Conservation (phyloP, 2,888 invertebrate genomes). For the Orthosia incerta region DNA sequence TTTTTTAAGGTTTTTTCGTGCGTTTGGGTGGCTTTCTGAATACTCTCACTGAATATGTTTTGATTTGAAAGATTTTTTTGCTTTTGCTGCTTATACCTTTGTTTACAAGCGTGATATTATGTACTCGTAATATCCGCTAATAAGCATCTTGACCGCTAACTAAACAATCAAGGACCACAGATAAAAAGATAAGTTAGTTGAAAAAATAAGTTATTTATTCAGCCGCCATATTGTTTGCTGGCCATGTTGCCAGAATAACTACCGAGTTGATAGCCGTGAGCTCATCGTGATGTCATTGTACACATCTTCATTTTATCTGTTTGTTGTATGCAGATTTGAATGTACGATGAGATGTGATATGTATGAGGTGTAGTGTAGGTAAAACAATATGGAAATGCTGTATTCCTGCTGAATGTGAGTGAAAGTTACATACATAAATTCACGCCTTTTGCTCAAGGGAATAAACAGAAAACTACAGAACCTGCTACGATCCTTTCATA, state of each 20-base stretch:
- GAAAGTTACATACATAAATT: no score
- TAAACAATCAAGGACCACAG: not conserved
- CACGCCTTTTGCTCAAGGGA: no score
- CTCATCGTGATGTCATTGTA: constrained; percentile 49
- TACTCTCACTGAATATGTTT: not conserved
- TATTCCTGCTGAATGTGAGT: no score
- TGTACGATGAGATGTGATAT: not conserved
- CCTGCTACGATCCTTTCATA: no score
- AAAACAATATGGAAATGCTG: no score
- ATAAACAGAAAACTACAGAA: no score
- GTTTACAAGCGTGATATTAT: no score
- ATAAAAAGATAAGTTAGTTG: no score
- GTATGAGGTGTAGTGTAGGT: not conserved
- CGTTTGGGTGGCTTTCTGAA: not conserved
- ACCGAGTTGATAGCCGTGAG: constrained; percentile 38
- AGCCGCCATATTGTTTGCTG: constrained; percentile 17
- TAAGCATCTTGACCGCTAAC: not conserved
- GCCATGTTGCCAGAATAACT: constrained; percentile 5
- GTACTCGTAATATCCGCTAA: not conserved
- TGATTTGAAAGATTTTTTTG: not conserved
- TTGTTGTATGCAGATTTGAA: constrained; percentile 5
- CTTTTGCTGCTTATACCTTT: not conserved
- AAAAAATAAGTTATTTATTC: constrained; percentile 3
- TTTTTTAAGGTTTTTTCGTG: not conserved
- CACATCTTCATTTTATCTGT: constrained; percentile 6